Percentiles rank a stretch among this genome's conserved stretches.
Evolutionary conservation across 2,888 invertebrate species (phyloP).

Genomic region (Drosophila fungiperda): DNA sequence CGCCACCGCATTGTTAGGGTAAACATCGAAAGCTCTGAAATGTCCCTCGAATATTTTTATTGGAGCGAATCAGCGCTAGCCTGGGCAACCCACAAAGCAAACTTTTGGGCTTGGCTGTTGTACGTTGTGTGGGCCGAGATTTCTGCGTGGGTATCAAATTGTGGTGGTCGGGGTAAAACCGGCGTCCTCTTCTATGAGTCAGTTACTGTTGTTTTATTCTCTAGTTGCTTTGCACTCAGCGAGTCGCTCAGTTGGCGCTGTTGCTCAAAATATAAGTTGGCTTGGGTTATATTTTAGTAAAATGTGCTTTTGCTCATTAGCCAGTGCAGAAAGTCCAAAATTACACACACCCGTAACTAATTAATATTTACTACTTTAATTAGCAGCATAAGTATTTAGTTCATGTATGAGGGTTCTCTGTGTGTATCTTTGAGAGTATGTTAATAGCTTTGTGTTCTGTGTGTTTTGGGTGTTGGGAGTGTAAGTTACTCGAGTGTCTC

Average conservation of each 20-base stretch:
- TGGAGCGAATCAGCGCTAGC: constrained; percentile 70
- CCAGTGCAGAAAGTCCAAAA: constrained; percentile 13
- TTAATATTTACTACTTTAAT: constrained; percentile 72
- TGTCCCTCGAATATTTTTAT: constrained; percentile 24
- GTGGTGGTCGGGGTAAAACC: constrained; percentile 31
- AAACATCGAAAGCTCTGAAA: constrained; percentile 24
- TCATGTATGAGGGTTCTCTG: not conserved
- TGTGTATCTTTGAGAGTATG: not conserved
- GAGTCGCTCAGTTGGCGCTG: not conserved
- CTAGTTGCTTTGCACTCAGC: constrained; percentile 25
- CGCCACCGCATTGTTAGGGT: constrained; percentile 35
- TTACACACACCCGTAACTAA: constrained; percentile 42
- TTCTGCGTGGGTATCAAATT: constrained; percentile 45
- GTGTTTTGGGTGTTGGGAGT: not conserved
- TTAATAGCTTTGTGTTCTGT: constrained; percentile 7
- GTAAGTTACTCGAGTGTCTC: not conserved
- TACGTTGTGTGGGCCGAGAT: not conserved
- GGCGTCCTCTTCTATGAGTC: constrained; percentile 30
- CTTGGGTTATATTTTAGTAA: constrained; percentile 38
- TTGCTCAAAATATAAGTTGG: constrained; percentile 24
- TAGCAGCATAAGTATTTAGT: constrained; percentile 42
- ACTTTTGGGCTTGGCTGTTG: constrained; percentile 62
- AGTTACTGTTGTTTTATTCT: not conserved
- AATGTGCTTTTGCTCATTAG: constrained; percentile 32
- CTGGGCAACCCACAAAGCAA: constrained; percentile 46